Conservation (phyloP, 1,140 invertebrate genomes). For the Heliothis virescens region DNA sequence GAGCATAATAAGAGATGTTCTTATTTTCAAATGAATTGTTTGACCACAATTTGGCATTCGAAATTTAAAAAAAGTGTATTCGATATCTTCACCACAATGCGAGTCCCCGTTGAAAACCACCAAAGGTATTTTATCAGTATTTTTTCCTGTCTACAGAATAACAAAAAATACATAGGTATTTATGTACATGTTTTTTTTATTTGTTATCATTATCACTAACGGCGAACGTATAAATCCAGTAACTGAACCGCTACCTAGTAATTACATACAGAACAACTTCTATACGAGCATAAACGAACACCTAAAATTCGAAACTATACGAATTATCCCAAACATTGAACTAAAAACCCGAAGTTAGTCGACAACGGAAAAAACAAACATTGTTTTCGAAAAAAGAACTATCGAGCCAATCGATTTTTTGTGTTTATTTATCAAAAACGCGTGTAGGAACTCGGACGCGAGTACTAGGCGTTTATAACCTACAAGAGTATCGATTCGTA, state of each 20-base stretch:
- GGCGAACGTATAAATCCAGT: no score
- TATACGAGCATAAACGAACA: neutral
- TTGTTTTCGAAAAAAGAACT: slow-evolving; percentile 46
- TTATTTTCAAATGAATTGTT: no score
- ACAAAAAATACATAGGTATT: no score
- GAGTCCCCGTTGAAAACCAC: no score
- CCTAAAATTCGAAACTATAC: neutral
- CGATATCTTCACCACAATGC: no score
- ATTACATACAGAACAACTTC: no score
- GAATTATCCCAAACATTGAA: neutral
- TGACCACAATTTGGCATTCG: no score
- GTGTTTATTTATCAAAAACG: slow-evolving; percentile 49
- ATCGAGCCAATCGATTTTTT: slow-evolving; percentile 37
- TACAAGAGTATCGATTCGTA: slow-evolving; percentile 71
- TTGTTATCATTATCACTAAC: neutral
- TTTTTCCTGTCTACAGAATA: no score
- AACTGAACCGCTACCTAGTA: neutral
- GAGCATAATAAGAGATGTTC: no score
- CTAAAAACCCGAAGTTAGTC: slow-evolving; percentile 12
- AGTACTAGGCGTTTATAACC: slow-evolving; percentile 67
- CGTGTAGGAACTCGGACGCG: slow-evolving; percentile 24
- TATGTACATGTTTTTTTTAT: no score
- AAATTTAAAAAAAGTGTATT: no score
- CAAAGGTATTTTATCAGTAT: no score
- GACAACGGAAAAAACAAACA: slow-evolving; percentile 36